Evolutionary conservation across 2,888 invertebrate species (phyloP), one percentile per base, ranked within the genome.

Genomic region (Andrena camellia): DNA sequence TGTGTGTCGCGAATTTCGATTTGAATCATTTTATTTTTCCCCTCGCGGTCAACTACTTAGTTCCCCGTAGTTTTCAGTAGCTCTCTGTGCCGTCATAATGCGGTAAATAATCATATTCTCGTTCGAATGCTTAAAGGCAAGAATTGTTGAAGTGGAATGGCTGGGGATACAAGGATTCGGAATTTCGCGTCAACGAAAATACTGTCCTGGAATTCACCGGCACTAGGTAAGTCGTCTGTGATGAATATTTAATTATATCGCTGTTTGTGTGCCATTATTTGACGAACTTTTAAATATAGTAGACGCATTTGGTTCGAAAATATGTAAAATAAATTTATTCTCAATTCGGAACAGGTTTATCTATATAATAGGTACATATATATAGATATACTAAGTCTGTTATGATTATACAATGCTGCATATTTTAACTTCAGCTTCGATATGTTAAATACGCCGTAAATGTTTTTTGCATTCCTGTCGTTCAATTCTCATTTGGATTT

Each of bases 161-260:
- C 29, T 99, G 99, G 99, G 99, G 99, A n/a, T 99, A 99, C 95
- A 97, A 97, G 86, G 99, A 99, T 94, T 98, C 99, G 0, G 96
- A 96, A 94, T 99, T 99, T 60, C 94, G 95, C 70, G 93, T 97
- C 6, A 95, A 96, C 88, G 95, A 96, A 77, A 95, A 96, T 83
- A 95, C 95, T 4, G 94, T 96, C n/a, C 95, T 97, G 66, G 95
- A 96, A 84, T 99, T 99, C 93, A 97, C 96, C 2, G 99, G 99
- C 64, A 95, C 97, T 92, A 97, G 98, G 98, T 98, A 93, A 72
- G 78, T 52, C n/a, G 42, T 60, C 35, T 54, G n/a, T 26, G 3
- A 57, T 20, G 20, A 23, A n/a, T 63, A 23, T 42, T 3, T 54
- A 29, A 29, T 7, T 29, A 5, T 29, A 20, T 10, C 48, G 8